Percentiles rank a stretch among this genome's conserved stretches.
Conservation (phyloP, 2,113 vertebrate species). For the Bubalus kerabau region DNA sequence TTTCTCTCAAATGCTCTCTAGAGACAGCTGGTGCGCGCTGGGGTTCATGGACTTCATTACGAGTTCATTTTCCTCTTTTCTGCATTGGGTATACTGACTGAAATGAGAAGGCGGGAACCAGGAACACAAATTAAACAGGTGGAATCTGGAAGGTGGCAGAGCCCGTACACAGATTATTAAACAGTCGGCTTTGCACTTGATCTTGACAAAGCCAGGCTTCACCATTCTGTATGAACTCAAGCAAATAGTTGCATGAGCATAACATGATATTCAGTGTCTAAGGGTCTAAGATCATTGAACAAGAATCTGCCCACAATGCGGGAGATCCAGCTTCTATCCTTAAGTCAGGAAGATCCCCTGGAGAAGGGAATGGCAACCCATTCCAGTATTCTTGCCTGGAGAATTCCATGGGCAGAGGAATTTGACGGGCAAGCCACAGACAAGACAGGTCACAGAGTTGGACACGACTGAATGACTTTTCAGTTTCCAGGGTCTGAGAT, state of each 20-base stretch:
- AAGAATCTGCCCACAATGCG: neutral
- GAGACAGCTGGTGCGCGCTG: constrained; percentile 71
- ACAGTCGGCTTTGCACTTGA: neutral
- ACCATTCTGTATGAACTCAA: neutral
- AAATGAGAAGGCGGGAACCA: neutral
- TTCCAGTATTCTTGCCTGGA: neutral
- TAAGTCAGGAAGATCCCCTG: neutral
- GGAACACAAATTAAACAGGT: neutral
- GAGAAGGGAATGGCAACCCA: neutral
- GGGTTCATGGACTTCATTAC: constrained; percentile 60
- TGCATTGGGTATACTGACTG: constrained; percentile 4
- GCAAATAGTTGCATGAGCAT: neutral
- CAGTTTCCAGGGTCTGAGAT: neutral
- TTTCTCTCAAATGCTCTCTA: constrained; percentile 68
- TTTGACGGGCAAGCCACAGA: neutral
- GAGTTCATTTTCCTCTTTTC: constrained; percentile 62
- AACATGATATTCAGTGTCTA: neutral
- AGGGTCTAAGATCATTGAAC: neutral
- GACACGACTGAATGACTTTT: neutral
- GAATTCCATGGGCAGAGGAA: neutral
- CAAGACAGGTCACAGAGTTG: neutral
- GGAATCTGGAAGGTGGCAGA: neutral
- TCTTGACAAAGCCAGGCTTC: neutral
- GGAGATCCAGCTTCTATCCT: neutral
- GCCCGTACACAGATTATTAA: neutral